Percentiles rank a stretch among this genome's conserved stretches.
Evolutionary conservation across 2,888 invertebrate genomes (phyloP).

Genomic region (Sarcophaga variegata): DNA sequence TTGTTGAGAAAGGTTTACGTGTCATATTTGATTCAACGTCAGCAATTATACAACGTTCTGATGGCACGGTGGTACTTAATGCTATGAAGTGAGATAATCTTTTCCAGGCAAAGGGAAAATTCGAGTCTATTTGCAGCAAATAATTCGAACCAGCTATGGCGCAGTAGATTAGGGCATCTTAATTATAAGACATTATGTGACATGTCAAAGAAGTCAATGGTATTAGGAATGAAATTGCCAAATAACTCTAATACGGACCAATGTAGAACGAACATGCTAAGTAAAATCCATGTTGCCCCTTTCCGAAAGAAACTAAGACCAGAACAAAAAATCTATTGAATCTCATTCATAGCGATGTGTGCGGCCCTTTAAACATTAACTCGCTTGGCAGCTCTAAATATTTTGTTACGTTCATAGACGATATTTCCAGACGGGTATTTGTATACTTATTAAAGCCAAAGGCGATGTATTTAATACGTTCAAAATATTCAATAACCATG

Average conservation of each 20-base stretch:
- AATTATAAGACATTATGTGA: slow-evolving; percentile 35
- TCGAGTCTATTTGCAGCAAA: not conserved
- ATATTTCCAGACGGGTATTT: slow-evolving; percentile 24
- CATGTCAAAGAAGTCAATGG: slow-evolving; percentile 45
- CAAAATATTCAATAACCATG: not conserved
- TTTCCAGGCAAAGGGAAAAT: not conserved
- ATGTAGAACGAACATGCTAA: slow-evolving; percentile 22
- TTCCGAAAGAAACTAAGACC: slow-evolving; percentile 23
- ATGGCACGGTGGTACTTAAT: not conserved
- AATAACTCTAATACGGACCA: not conserved
- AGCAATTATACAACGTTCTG: not conserved
- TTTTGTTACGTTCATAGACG: slow-evolving; percentile 42
- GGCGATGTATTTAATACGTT: slow-evolving; percentile 32
- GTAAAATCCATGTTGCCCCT: slow-evolving; percentile 46
- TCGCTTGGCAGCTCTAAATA: slow-evolving; percentile 49
- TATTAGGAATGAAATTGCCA: slow-evolving; percentile 21
- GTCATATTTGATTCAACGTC: slow-evolving; percentile 25
- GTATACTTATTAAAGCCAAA: slow-evolving; percentile 40
- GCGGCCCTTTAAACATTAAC: slow-evolving; percentile 38
- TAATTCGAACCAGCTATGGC: slow-evolving; percentile 42
- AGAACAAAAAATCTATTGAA: not conserved
- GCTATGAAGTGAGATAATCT: not conserved
- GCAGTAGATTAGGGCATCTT: slow-evolving; percentile 55
- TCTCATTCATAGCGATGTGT: no score
- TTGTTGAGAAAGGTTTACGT: slow-evolving; percentile 27